Conservation (phyloP, 2,797 vertebrate genomes). For the Scarus forsteni region DNA sequence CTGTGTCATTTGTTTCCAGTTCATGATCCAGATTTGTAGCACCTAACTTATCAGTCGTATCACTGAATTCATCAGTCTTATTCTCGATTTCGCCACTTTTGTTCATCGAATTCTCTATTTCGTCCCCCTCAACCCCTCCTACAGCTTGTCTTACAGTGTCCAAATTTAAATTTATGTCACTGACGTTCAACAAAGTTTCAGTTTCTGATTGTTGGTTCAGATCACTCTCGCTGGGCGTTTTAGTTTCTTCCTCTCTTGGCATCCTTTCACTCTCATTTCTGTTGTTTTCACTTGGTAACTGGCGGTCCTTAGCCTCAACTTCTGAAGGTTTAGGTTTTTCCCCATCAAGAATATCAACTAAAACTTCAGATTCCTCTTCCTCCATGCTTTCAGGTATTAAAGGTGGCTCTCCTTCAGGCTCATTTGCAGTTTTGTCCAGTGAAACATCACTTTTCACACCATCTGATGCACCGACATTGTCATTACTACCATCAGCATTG, state of each 20-base stretch:
- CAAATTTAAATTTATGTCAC: conserved; percentile 1
- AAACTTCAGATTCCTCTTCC: not conserved
- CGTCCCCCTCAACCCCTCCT: not conserved
- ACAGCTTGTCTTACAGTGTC: not conserved
- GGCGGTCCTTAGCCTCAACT: not conserved
- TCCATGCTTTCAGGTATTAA: conserved; percentile 26
- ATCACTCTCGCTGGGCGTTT: not conserved
- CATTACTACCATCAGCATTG: not conserved
- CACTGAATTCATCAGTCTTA: not conserved
- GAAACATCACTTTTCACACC: not conserved
- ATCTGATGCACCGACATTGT: not conserved
- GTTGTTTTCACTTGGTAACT: conserved; percentile 7
- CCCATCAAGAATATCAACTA: conserved; percentile 6
- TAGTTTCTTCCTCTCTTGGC: conserved; percentile 2
- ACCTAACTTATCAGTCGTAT: not conserved
- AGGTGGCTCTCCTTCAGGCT: conserved; percentile 31
- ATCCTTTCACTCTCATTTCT: conserved; percentile 18
- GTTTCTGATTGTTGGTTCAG: conserved; percentile 1
- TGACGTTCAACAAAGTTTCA: not conserved
- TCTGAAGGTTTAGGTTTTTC: conserved; percentile 15
- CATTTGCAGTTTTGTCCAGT: conserved; percentile 17
- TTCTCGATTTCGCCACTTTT: not conserved
- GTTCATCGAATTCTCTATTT: not conserved
- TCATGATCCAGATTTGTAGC: not conserved
- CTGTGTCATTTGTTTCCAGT: not conserved